phyloP scores from a whole-genome alignment of 1,140 invertebrate genomes.

The Zaprionus capensis region DNA sequence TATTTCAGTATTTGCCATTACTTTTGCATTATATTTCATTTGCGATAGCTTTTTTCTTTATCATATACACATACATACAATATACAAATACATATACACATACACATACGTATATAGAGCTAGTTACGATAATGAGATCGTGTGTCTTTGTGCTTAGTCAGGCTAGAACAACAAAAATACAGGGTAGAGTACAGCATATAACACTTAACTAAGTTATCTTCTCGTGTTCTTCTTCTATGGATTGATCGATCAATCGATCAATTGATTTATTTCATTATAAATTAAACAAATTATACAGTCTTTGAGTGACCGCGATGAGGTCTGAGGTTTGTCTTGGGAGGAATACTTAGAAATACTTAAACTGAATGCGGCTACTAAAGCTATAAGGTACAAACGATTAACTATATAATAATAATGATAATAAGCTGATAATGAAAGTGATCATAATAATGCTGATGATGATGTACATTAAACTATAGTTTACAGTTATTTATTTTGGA shows the following conservation, averaged over 20 bases:
- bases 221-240: neutral
- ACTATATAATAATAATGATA: conserved; percentile 16
- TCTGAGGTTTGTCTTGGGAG: conserved; percentile 65
- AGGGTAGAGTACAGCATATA: conserved; percentile 22
- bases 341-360: conserved; percentile 42
- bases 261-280: conserved; percentile 50
- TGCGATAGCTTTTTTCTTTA: conserved; percentile 42
- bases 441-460: neutral
- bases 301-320: conserved; percentile 64
- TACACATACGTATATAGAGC: conserved; percentile 25
- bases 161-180: conserved; percentile 15
- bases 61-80: conserved; percentile 35
- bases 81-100: conserved; percentile 20
- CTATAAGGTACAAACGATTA: conserved; percentile 63
- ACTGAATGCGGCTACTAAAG: conserved; percentile 54
- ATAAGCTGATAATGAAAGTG: neutral
- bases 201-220: conserved; percentile 41
- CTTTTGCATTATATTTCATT: conserved; percentile 20
- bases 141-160: conserved; percentile 65
- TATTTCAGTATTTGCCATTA: conserved; percentile 39
- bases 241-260: conserved; percentile 39
- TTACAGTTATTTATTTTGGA: conserved; percentile 20
- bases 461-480: conserved; percentile 32
- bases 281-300: conserved; percentile 61
- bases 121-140: conserved; percentile 67